These are phyloP conservation scores for Thelohanellus kitauei DNA, from an alignment of 30 jellyfish, hydroid and myxozoan genomes.

Conservation along the genomic window DNA sequence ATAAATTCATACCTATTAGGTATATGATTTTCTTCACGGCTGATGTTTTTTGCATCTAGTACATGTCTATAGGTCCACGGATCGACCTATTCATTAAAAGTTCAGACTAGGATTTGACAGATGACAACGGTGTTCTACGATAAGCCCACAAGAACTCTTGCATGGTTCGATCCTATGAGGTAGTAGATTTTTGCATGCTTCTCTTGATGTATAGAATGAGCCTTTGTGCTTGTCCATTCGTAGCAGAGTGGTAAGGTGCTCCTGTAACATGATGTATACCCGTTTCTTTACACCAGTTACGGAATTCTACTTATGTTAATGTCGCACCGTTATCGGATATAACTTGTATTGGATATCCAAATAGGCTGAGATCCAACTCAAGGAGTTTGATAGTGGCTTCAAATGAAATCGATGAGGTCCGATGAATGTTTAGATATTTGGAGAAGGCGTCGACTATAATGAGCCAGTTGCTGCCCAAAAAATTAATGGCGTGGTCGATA, in stretches of 20 bases:
- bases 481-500: slow-evolving; percentile 5
- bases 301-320: slow-evolving; percentile 4
- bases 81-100: slow-evolving; percentile 2
- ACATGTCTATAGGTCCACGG: slow-evolving; percentile 1
- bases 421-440: no score
- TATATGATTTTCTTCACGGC: no score
- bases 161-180: slow-evolving; percentile 1
- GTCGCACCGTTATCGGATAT: slow-evolving; percentile 8
- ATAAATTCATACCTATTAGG: no score
- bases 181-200: slow-evolving; percentile 1
- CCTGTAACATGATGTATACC: slow-evolving; percentile 3
- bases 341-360: slow-evolving; percentile 3
- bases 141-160: slow-evolving; percentile 5
- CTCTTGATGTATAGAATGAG: slow-evolving; percentile 1
- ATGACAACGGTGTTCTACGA: slow-evolving; percentile 2
- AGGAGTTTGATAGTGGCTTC: slow-evolving; percentile 1
- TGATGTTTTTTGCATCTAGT: neutral
- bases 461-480: no score
- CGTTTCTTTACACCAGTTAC: slow-evolving; percentile 1
- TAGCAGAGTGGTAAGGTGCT: slow-evolving; percentile 11
- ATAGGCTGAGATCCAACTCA: slow-evolving; percentile 5
- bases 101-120: slow-evolving; percentile 3
- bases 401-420: neutral
- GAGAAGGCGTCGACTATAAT: no score
- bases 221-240: no score